Evolutionary conservation across 2,888 invertebrate species (phyloP), one percentile per base, ranked within the genome.

Genomic region (Rambutsinella grinnellia): DNA sequence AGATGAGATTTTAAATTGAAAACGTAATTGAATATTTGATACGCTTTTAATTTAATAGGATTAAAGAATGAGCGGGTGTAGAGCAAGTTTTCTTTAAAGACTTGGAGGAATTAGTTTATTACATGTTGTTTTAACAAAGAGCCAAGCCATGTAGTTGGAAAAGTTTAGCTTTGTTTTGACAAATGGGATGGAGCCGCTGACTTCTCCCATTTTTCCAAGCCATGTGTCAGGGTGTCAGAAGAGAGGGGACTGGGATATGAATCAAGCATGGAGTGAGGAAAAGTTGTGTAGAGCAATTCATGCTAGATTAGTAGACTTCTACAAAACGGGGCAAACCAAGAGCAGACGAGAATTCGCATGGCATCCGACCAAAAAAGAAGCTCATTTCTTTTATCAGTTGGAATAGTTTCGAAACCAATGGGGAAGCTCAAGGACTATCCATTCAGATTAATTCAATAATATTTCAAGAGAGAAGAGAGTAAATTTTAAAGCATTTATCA

Each of bases 171-270:
- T 49, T 72, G 72, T 72, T 72, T 65, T 72, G 72, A 72, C 72
- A 72, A 72, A 72, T 72, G 66, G 60, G 53, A 44, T 51, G 54
- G 61, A 63, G 61, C 53, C 26, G 21, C 26, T 66, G 60, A 66
- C 60, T 72, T 66, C 61, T 60, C 21, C 65, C 72, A 60, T 66
- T 72, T 66, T 21, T 36, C 28, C 15, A 28, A 26, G 60, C 72
- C 65, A 72, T 66, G 61, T 63, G 66, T 72, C 66, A 47, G 47
- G 56, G 68, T 24, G 54, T 26, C 26, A 23, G 47, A 58, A 24
- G 66, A 24, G 51, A 54, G 28, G 21, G 51, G 44, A 63, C 24
- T 24, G 67, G 46, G 63, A 65, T 56, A 63, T 63, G 63, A 63
- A 47, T 65, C 57, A 57, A 67, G 24, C 60, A 24, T 60, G 60